These are phyloP conservation scores for Rhynchomys soricoides DNA, from an alignment of 2,113 vertebrate species.

Conservation along the genomic window DNA sequence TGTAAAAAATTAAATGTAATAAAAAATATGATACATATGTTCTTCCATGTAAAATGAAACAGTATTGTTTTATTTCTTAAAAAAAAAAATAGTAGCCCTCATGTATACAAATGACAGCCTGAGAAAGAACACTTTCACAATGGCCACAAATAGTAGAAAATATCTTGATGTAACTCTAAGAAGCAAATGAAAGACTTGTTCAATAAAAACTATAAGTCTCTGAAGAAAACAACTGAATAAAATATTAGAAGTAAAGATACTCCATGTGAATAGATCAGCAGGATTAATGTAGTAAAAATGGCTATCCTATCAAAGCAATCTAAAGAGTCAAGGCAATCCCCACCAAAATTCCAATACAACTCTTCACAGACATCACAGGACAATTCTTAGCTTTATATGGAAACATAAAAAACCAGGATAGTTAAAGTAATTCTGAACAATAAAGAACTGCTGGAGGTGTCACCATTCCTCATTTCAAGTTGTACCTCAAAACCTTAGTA, in stretches of 20 bases:
- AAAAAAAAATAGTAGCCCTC: background rate
- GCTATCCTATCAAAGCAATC: background rate
- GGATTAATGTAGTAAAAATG: background rate
- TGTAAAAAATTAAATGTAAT: no score
- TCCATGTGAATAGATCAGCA: background rate
- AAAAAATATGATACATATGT: no score
- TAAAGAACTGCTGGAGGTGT: background rate
- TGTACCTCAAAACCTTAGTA: background rate
- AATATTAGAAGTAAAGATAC: background rate
- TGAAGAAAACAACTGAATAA: background rate
- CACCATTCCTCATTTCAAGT: background rate
- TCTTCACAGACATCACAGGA: background rate
- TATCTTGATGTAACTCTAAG: background rate
- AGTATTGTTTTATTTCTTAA: no score
- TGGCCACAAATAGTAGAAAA: background rate
- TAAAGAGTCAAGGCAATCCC: background rate
- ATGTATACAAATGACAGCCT: background rate
- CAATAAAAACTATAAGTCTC: background rate
- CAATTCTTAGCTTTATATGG: background rate
- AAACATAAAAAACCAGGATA: background rate
- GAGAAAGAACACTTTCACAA: background rate
- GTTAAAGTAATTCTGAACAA: background rate
- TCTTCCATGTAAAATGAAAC: no score
- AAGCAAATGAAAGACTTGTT: background rate
- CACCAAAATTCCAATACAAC: background rate